phyloP scores from a whole-genome alignment of 2,113 vertebrate species.

The Gorilla gorilla region DNA sequence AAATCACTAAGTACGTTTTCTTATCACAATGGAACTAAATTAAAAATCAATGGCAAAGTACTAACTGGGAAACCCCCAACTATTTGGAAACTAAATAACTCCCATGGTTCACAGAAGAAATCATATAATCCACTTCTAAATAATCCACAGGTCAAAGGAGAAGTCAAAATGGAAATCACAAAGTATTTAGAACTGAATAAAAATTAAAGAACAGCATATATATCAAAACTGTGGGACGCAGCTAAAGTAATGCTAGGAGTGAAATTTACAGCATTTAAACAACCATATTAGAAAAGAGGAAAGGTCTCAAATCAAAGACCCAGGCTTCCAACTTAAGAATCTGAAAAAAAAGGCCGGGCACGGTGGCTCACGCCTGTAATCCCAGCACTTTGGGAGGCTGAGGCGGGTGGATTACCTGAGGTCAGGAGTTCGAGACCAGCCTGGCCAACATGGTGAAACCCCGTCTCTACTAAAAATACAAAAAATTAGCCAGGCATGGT shows the following conservation, averaged over 20 bases:
- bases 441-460: too few relatives aligned
- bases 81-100: not conserved
- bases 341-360: too few relatives aligned
- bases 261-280: not conserved
- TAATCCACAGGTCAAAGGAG: not conserved
- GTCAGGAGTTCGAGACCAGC: too few relatives aligned
- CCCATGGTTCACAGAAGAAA: not conserved
- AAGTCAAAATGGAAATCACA: not conserved
- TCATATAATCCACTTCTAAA: not conserved
- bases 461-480: too few relatives aligned
- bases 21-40: not conserved
- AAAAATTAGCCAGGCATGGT: too few relatives aligned
- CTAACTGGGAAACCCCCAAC: not conserved
- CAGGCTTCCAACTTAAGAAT: not conserved
- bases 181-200: not conserved
- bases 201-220: not conserved
- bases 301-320: not conserved
- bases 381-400: too few relatives aligned
- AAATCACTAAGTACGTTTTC: not conserved
- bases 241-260: not conserved
- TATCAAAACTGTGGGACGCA: not conserved
- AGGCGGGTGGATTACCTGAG: too few relatives aligned
- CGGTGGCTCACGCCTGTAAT: too few relatives aligned
- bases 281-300: not conserved
- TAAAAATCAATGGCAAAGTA: not conserved